Conservation (phyloP, 2,113 vertebrate species). For the Gasterosteus aculeatus region DNA sequence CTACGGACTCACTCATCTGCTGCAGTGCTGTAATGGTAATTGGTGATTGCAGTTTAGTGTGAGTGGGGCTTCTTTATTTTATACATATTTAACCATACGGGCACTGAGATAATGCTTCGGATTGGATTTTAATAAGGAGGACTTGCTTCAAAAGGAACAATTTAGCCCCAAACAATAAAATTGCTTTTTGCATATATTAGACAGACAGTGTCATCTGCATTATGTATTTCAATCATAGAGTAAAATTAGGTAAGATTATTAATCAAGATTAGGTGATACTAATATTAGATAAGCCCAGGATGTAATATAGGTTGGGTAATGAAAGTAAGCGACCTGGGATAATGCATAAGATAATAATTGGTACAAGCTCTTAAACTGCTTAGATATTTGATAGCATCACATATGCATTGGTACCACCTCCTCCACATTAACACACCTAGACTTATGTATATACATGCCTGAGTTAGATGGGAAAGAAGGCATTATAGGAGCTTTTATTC, state of each 20-base stretch:
- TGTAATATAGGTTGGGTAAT: constrained; percentile 65
- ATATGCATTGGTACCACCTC: constrained; percentile 21
- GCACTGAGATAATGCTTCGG: constrained; percentile 39
- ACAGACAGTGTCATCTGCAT: constrained; percentile 45
- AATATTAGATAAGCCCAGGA: constrained; percentile 66
- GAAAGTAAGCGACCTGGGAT: constrained; percentile 46
- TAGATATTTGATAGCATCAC: constrained; percentile 41
- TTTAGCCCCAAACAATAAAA: constrained; percentile 69
- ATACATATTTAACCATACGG: constrained; percentile 34
- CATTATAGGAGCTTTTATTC: constrained; percentile 38
- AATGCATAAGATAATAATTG: constrained; percentile 49
- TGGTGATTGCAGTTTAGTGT: constrained; percentile 32
- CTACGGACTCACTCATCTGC: constrained; percentile 36
- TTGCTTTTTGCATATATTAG: constrained; percentile 46
- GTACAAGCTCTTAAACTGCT: constrained; percentile 36
- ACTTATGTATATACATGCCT: constrained; percentile 18
- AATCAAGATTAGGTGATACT: constrained; percentile 72
- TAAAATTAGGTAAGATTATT: constrained; percentile 72
- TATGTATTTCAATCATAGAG: constrained; percentile 66
- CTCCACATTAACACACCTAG: not conserved
- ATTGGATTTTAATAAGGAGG: constrained; percentile 63
- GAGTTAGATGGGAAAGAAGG: not conserved
- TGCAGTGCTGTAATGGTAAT: constrained; percentile 29
- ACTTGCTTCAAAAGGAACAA: constrained; percentile 64
- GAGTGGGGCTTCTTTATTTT: not conserved